These are phyloP conservation scores for Melanotaenia maccullochi DNA, from an alignment of 2,797 vertebrate genomes.

Conservation along the genomic window DNA sequence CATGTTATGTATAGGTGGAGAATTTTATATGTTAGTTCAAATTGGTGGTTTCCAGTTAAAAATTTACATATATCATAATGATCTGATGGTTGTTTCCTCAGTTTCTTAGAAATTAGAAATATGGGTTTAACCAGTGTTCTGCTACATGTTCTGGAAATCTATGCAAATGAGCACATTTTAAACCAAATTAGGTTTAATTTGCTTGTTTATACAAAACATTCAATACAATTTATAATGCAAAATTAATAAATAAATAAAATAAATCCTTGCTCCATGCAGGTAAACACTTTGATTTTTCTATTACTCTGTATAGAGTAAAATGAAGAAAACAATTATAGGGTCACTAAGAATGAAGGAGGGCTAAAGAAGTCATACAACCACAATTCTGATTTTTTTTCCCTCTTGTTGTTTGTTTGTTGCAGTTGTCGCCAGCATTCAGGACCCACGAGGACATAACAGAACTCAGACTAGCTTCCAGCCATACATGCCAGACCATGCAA, in stretches of 20 bases:
- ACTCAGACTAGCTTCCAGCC: constrained; percentile 75
- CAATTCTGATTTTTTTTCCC: neutral
- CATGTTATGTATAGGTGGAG: too few relatives aligned
- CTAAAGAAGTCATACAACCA: neutral
- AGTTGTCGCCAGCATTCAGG: constrained; percentile 91
- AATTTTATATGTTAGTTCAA: too few relatives aligned
- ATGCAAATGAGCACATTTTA: neutral
- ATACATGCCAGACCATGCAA: constrained; percentile 66
- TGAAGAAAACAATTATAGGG: too few relatives aligned
- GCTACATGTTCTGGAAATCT: too few relatives aligned
- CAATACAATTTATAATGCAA: neutral
- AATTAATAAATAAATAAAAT: neutral
- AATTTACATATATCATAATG: too few relatives aligned
- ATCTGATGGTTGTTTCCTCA: too few relatives aligned
- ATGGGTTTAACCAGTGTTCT: too few relatives aligned
- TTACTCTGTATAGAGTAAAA: neutral
- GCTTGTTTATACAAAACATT: neutral
- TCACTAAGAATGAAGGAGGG: too few relatives aligned
- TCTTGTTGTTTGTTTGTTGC: constrained; percentile 15
- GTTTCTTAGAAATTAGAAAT: too few relatives aligned
- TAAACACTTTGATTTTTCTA: neutral
- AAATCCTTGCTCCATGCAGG: neutral
- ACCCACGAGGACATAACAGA: constrained; percentile 83
- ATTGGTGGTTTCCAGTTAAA: too few relatives aligned
- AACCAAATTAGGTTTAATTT: neutral